phyloP scores from a whole-genome alignment of 2,888 invertebrate species.

The Eutolmus rufibarbis region DNA sequence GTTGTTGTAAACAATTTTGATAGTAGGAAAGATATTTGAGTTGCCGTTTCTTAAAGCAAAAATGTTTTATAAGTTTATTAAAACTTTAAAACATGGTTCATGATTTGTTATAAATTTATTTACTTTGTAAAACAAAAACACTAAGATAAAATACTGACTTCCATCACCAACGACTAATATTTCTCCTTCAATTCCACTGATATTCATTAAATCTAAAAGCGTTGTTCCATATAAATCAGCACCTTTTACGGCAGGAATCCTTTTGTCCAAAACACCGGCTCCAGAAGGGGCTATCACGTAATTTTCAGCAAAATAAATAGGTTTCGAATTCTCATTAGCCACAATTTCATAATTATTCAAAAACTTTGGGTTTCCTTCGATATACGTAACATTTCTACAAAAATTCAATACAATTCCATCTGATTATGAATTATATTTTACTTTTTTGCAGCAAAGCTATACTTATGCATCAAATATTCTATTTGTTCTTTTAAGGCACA shows the following conservation, averaged over 20 bases:
- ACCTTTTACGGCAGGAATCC: constrained; percentile 27
- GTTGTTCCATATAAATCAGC: constrained; percentile 30
- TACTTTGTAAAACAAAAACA: neutral
- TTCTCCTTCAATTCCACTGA: neutral
- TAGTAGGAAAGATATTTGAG: constrained; percentile 8
- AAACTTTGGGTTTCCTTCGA: neutral
- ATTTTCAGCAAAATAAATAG: neutral
- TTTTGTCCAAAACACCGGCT: neutral
- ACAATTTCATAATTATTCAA: neutral
- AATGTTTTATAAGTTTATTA: neutral
- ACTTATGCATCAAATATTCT: neutral
- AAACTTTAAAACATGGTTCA: too few relatives aligned
- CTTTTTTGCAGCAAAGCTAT: neutral
- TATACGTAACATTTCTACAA: neutral
- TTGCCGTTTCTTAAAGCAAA: constrained; percentile 7
- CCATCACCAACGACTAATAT: constrained; percentile 32
- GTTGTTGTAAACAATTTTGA: constrained; percentile 21
- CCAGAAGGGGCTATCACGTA: constrained; percentile 27
- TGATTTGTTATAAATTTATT: too few relatives aligned
- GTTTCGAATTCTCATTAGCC: neutral
- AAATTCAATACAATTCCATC: neutral
- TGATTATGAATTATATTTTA: neutral
- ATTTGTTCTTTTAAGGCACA: neutral
- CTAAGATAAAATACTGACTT: neutral
- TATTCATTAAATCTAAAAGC: constrained; percentile 29